Base-by-base conservation (phyloP, 2,888 invertebrate species). In the Gnatocerus cornutus region DNA sequence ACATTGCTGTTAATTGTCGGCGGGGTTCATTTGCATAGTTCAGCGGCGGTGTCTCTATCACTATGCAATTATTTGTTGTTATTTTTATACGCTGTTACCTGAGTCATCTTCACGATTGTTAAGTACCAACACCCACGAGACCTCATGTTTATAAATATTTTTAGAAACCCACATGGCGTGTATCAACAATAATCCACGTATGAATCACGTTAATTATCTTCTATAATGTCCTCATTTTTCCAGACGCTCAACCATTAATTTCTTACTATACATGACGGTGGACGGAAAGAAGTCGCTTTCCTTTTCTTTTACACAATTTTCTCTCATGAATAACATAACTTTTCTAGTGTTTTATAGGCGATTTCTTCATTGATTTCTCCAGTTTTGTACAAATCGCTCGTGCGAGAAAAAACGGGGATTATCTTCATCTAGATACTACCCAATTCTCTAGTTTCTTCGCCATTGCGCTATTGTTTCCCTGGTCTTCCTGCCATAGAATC, bases 181-280 rank as follows among this genome's bases (percentile, higher is more conserved):
- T 58, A 58, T 45, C 45, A 30, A 52, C 33, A 45, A 48, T 50
- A 50, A 50, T 50, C 12, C 27, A 21, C n/a, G 55, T 46, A 39
- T 65, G 55, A 65, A 45, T 65, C 56, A 65, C 39, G 14, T 55
- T 65, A 65, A 65, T 65, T 55, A 64, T 64, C 29, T 14, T 13
- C 13, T 37, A 45, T 61, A 48, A 62, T 59, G 56, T 56, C 43
- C 59, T 48, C 48, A 61, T 61, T 61, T 61, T 61, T 61, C 1
- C 61, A 61, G 61, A 61, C 61, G 48, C 16, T 12, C 5, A 37
- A 33, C 14, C 53, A 53, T 53, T 37, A 53, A 14, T 53, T 33
- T 53, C 53, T 53, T 53, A 29, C 37, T 53, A 8, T 30, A 29
- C 33, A 53, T 14, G 12, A 12, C 9, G 12, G 14, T 50, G 3